Evolutionary conservation across 2,888 invertebrate genomes (phyloP).

Genomic region (Ophion costatus): DNA sequence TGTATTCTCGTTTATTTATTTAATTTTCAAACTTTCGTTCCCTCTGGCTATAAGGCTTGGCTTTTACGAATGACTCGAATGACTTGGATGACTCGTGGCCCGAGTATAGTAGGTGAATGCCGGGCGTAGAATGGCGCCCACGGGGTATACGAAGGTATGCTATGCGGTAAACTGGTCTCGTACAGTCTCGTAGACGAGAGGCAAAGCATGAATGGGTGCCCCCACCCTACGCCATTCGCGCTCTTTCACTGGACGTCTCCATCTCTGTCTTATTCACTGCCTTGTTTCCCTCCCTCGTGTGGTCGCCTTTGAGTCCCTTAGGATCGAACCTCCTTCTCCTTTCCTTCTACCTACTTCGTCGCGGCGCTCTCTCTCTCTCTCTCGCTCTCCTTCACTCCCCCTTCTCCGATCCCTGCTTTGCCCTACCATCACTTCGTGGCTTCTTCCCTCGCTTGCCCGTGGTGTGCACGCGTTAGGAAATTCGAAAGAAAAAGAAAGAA

Average conservation of each 20-base stretch:
- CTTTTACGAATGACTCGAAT: conserved; percentile 50
- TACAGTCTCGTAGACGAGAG: conserved; percentile 80
- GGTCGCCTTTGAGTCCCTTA: conserved; percentile 1
- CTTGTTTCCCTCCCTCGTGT: conserved; percentile 27
- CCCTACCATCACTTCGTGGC: conserved; percentile 36
- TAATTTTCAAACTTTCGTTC: neutral
- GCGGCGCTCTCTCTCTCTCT: conserved; percentile 2
- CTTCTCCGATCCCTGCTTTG: conserved; percentile 10
- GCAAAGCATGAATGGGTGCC: conserved; percentile 83
- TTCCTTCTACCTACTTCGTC: conserved; percentile 2
- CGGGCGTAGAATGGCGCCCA: conserved; percentile 77
- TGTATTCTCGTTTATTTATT: neutral
- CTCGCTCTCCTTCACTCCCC: conserved; percentile 15
- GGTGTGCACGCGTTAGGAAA: conserved; percentile 8
- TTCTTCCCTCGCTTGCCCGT: conserved; percentile 21
- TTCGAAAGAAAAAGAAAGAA: conserved; percentile 36
- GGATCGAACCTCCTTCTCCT: conserved; percentile 40
- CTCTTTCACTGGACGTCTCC: conserved; percentile 35
- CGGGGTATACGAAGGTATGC: conserved; percentile 80
- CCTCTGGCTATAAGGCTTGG: neutral
- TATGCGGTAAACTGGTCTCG: conserved; percentile 78
- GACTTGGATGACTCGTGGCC: conserved; percentile 71
- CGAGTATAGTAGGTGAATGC: conserved; percentile 74
- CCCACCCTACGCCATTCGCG: conserved; percentile 72
- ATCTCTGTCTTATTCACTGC: conserved; percentile 38